Evolutionary conservation across 2,113 vertebrate species (phyloP), one percentile per base, ranked within the genome.

Genomic region (Rhinolophus ferrumequinum): DNA sequence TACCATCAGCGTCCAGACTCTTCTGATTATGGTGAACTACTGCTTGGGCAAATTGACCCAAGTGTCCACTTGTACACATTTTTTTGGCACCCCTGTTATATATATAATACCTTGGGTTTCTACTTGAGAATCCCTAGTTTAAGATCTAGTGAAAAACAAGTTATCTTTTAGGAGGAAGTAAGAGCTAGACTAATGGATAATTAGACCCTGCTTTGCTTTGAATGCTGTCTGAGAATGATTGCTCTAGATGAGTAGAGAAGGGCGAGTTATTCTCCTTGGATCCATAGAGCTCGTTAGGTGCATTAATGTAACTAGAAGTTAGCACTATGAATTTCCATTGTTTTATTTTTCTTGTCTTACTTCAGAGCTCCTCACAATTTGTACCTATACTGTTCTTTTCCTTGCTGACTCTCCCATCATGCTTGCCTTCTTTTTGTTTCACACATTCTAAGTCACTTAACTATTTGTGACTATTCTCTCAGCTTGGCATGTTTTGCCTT

Each of bases 111-210:
- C 16, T 62, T 84, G 50, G 24, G 35, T 6, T 88, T 93, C 60
- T 3, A 76, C 8, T 75, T 94, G 76, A 76, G 33, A 93, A 95
- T 69, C 35, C 5, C 10, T 81, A 47, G 24, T 72, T 88, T 66
- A 93, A 90, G 30, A 8, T 87, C 54, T 93, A 90, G 15, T 70
- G 14, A 90, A 88, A 88, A 91, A 33, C 1, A 67, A 16, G 1
- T 93, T 44, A 52, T 79, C 84, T 92, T 88, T 88, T 26, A 91
- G 56, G 60, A 67, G 28, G 22, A 94, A 73, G 15, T 88, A 21
- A 92, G 69, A 83, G 7, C 64, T 96, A 24, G 13, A 70, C 35
- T 62, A 5, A 30, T 52, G 33, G 22, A 21, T 76, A 52, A 66
- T 26, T 80, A 67, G 52, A 19, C 12, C 24, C 52, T 83, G 56